These are phyloP conservation scores for Drosophila kikkawai DNA, from an alignment of 1,140 invertebrate genomes.

Conservation along the genomic window DNA sequence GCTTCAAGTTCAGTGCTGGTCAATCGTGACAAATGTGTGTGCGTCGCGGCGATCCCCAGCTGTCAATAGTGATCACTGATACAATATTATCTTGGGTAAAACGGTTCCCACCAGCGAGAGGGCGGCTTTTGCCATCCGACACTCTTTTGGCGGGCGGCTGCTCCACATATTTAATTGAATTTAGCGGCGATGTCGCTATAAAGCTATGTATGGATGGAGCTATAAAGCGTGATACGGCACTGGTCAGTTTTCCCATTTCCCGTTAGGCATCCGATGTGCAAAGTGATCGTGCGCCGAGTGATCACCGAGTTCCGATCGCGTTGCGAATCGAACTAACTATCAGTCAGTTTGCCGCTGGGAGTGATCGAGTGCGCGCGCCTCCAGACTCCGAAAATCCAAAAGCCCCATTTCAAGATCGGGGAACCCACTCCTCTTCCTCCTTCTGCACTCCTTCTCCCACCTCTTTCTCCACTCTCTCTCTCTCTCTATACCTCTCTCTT, in stretches of 20 bases:
- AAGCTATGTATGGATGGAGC: slow-evolving; percentile 2
- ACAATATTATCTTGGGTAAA: slow-evolving; percentile 41
- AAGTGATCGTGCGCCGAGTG: slow-evolving; percentile 30
- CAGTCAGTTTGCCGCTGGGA: slow-evolving; percentile 31
- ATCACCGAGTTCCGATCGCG: slow-evolving; percentile 20
- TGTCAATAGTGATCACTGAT: slow-evolving; percentile 70
- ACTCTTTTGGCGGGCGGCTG: slow-evolving; percentile 41
- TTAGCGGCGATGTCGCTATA: slow-evolving; percentile 23
- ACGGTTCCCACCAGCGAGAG: slow-evolving; percentile 54
- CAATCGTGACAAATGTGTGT: slow-evolving; percentile 31
- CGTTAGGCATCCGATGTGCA: slow-evolving; percentile 30
- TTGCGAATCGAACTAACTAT: slow-evolving; percentile 26
- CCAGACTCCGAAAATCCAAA: neutral
- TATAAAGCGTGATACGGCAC: slow-evolving; percentile 62
- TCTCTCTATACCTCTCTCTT: slow-evolving; percentile 1
- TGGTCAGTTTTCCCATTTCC: slow-evolving; percentile 53
- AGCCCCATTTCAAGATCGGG: slow-evolving; percentile 44
- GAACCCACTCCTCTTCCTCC: slow-evolving; percentile 6
- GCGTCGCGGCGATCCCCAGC: slow-evolving; percentile 13
- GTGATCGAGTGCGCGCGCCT: slow-evolving; percentile 43
- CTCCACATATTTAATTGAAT: slow-evolving; percentile 53
- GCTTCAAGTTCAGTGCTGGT: slow-evolving; percentile 69
- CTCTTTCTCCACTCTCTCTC: slow-evolving; percentile 6
- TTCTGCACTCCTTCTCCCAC: slow-evolving; percentile 1
- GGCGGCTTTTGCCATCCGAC: slow-evolving; percentile 28